Evolutionary conservation across 2,888 invertebrate genomes (phyloP).

Genomic region (Hydroisotoma schaefferi): DNA sequence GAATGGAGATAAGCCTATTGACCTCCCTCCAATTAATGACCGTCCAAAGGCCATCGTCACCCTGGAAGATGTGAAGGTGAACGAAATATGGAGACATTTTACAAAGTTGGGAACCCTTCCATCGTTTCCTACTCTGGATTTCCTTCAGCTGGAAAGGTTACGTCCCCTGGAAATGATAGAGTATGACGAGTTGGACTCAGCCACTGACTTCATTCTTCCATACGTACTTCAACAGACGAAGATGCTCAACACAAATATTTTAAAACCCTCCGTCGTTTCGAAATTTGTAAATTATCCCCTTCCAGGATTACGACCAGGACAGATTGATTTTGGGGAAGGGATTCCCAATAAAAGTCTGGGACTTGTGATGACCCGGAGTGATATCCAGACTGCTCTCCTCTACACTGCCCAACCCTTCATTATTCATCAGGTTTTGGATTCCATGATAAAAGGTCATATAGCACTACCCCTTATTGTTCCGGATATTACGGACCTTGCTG

Average conservation of each 20-base stretch:
- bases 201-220: background rate
- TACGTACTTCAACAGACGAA: conserved; percentile 3
- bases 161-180: background rate
- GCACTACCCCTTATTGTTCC: conserved; percentile 10
- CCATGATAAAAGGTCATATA: background rate
- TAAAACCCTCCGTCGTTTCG: background rate
- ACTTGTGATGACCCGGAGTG: conserved; percentile 7
- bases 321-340: conserved; percentile 11
- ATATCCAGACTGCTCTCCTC: conserved; percentile 15
- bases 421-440: background rate
- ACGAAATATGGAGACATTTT: conserved; percentile 3
- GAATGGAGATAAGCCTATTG: no score
- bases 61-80: background rate
- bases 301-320: background rate
- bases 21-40: no score
- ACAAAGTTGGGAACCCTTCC: background rate
- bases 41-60: background rate
- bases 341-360: background rate
- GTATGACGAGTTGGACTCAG: background rate
- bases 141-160: background rate
- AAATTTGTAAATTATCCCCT: conserved; percentile 12
- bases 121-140: background rate
- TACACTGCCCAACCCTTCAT: conserved; percentile 9
- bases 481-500: background rate
- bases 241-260: no score